phyloP scores from a whole-genome alignment of 2,888 invertebrate species.

The Ectropis crepuscularia region DNA sequence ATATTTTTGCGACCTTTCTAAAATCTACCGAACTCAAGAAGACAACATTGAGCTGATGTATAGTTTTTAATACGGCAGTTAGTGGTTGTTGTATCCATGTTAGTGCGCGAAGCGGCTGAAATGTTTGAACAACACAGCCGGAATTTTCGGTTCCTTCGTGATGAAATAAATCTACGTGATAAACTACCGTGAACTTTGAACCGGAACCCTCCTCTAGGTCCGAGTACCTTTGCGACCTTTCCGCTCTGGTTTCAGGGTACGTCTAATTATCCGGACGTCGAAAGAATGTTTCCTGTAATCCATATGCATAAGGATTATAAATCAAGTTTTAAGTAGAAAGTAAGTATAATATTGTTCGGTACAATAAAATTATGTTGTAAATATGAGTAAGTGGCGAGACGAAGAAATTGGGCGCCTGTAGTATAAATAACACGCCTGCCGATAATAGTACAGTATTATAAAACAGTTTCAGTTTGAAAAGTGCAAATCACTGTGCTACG shows the following conservation, averaged over 20 bases:
- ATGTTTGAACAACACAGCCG: slow-evolving; percentile 6
- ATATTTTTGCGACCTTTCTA: no score
- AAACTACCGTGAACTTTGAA: slow-evolving; percentile 19
- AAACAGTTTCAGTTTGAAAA: no score
- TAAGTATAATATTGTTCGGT: neutral
- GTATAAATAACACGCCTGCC: no score
- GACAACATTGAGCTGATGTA: no score
- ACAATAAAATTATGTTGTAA: no score
- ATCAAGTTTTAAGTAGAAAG: neutral
- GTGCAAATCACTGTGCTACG: no score
- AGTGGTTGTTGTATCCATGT: neutral
- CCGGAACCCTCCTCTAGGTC: slow-evolving; percentile 14
- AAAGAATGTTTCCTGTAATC: slow-evolving; percentile 8
- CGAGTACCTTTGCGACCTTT: slow-evolving; percentile 17
- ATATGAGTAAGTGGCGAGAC: no score
- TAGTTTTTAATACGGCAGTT: no score
- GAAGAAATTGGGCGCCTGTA: no score
- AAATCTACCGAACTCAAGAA: no score
- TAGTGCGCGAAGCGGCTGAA: slow-evolving; percentile 1
- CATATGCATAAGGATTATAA: slow-evolving; percentile 2
- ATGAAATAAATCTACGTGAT: slow-evolving; percentile 20
- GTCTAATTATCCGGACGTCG: slow-evolving; percentile 20
- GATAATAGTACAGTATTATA: no score
- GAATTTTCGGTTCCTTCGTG: slow-evolving; percentile 3
- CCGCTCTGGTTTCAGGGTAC: slow-evolving; percentile 22